Percentiles rank a stretch among this genome's conserved stretches.
phyloP scores from a whole-genome alignment of 2,797 vertebrate genomes.

The Emys orbicularis region DNA sequence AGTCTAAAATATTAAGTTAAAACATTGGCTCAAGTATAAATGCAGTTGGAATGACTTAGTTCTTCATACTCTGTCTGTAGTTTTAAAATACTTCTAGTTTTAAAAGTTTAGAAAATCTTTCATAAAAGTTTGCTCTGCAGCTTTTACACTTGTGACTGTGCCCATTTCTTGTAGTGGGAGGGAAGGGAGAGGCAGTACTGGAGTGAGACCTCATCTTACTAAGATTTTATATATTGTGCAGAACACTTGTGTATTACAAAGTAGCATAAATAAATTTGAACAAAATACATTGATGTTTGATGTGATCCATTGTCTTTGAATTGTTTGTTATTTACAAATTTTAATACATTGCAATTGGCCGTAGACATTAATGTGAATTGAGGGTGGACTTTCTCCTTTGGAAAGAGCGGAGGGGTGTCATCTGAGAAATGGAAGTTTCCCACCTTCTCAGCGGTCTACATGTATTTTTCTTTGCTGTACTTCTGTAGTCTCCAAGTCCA shows the following conservation, averaged over 20 bases:
- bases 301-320: rapidly evolving
- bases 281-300: rapidly evolving
- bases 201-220: rapidly evolving
- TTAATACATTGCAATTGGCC: neutral
- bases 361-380: rapidly evolving
- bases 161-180: neutral
- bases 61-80: neutral
- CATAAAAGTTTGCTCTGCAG: rapidly evolving
- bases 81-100: neutral
- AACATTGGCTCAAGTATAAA: neutral
- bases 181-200: rapidly evolving
- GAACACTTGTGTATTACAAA: neutral
- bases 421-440: neutral
- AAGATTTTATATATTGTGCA: rapidly evolving
- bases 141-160: rapidly evolving
- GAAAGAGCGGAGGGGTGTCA: rapidly evolving
- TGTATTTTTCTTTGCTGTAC: neutral
- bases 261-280: neutral
- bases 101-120: rapidly evolving
- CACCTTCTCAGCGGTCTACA: neutral
- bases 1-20: neutral
- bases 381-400: rapidly evolving
- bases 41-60: neutral
- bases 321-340: neutral
- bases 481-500: rapidly evolving